These are phyloP conservation scores for Lordiphosa mommai DNA, from an alignment of 1,140 invertebrate species.

Conservation along the genomic window DNA sequence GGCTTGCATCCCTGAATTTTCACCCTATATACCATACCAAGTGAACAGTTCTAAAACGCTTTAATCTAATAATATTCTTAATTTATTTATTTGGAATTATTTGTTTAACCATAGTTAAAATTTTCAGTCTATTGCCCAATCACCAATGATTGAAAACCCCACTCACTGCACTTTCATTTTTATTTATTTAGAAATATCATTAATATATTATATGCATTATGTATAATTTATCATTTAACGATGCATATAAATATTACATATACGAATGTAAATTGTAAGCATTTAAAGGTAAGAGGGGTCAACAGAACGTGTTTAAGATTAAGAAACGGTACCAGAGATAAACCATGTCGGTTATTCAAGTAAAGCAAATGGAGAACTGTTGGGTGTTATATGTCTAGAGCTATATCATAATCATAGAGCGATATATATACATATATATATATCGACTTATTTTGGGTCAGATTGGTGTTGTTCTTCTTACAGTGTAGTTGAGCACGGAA, in stretches of 20 bases:
- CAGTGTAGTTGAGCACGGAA: slow-evolving; percentile 44
- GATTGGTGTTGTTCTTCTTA: slow-evolving; percentile 72
- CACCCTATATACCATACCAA: too few species aligned
- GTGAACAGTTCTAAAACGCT: too few species aligned
- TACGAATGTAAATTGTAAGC: slow-evolving; percentile 65
- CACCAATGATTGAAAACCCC: background rate
- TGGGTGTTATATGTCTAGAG: slow-evolving; percentile 39
- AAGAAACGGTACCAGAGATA: slow-evolving; percentile 27
- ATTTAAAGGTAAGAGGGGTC: slow-evolving; percentile 43
- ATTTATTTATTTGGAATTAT: background rate
- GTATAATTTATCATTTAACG: slow-evolving; percentile 66
- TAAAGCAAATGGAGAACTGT: slow-evolving; percentile 27
- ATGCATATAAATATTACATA: slow-evolving; percentile 70
- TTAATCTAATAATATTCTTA: too few species aligned
- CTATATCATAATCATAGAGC: slow-evolving; percentile 35
- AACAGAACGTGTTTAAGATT: slow-evolving; percentile 48
- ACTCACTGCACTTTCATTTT: slow-evolving; percentile 25
- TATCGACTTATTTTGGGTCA: slow-evolving; percentile 33
- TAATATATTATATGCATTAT: slow-evolving; percentile 60
- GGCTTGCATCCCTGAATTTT: too few species aligned
- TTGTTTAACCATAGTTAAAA: background rate
- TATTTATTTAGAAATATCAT: slow-evolving; percentile 70
- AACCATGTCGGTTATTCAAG: slow-evolving; percentile 1
- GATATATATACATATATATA: slow-evolving; percentile 6
- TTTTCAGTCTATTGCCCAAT: background rate